phyloP scores from a whole-genome alignment of 2,113 vertebrate genomes.

The Coptodon bakossiorum region DNA sequence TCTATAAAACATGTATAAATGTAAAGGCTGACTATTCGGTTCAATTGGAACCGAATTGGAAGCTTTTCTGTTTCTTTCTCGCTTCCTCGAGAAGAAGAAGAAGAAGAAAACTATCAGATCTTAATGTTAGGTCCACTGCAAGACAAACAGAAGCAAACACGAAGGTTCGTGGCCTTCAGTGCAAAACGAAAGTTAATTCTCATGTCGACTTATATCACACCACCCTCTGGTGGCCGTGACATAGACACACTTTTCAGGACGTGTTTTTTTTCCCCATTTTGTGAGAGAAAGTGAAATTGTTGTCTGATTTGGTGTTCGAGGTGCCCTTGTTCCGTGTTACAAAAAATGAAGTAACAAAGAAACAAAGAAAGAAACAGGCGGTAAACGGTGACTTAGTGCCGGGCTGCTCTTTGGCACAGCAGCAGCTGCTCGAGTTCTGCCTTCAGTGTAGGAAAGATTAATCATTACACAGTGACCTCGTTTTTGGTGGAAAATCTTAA shows the following conservation, averaged over 20 bases:
- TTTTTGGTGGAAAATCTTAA: neutral
- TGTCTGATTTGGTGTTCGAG: neutral
- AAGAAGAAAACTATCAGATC: neutral
- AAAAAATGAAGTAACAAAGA: neutral
- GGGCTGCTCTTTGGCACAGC: neutral
- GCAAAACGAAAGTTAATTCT: neutral
- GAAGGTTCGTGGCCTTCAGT: neutral
- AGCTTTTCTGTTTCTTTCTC: neutral
- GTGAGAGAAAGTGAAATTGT: neutral
- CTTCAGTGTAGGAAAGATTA: conserved; percentile 3
- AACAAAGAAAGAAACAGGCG: neutral
- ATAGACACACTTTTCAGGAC: neutral
- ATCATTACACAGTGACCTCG: conserved; percentile 43
- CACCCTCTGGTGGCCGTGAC: conserved; percentile 13
- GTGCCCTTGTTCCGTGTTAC: neutral
- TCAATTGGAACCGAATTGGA: neutral
- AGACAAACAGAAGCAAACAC: neutral
- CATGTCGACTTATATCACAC: neutral
- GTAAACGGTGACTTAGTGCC: neutral
- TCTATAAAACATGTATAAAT: neutral
- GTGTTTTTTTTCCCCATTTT: neutral
- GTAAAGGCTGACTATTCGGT: neutral
- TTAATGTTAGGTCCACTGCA: neutral
- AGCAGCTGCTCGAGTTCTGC: neutral
- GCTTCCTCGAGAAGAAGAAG: neutral